Base-by-base conservation (phyloP, 2,888 invertebrate genomes). In the Orgyia antiqua region DNA sequence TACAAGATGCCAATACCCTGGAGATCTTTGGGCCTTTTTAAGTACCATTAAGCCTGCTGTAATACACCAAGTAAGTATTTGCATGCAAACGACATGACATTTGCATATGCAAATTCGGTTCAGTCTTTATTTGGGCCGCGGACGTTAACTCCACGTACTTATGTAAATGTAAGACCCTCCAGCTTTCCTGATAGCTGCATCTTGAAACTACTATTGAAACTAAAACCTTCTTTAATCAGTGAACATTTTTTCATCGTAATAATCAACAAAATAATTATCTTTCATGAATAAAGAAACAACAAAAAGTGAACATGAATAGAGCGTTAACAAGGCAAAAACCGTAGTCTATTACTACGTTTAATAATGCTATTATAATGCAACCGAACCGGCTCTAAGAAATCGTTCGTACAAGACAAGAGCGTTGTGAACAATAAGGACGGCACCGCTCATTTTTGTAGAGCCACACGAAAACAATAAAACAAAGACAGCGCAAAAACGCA, bases 31-130 rank as follows among this genome's bases (percentile, higher is more conserved):
- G 70, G 58, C 61, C 72, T 64, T 67, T 65, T 67, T 73, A 72
- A 75, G 77, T 72, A 72, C 70, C 72, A 75, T 72, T 75, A 79
- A 79, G 73, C 66, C 73, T 72, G 64, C 72, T 69, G 79, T 80
- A 79, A 79, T 80, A 82, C 79, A 75, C 66, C 70, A 71, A 71
- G 67, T 62, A 58, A 56, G 67, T 78, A 79, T 83, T 82, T 78
- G 79, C 79, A 82, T 79, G 73, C 72, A 71, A 78, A 77, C 74
- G 73, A 71, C 66, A 59, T 62, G 63, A 51, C 70, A 84, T 84
- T 84, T 80, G 77, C 83, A 83, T 84, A 84, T 84, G 82, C 69
- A 82, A 84, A 83, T 84, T 64, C 68, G 69, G 72, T 71, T 75
- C 70, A 69, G 72, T 71, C 78, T 79, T 79, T 79, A 78, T 78